These are phyloP conservation scores for Brenthis hecate DNA, from an alignment of 2,888 invertebrate genomes.

Conservation along the genomic window DNA sequence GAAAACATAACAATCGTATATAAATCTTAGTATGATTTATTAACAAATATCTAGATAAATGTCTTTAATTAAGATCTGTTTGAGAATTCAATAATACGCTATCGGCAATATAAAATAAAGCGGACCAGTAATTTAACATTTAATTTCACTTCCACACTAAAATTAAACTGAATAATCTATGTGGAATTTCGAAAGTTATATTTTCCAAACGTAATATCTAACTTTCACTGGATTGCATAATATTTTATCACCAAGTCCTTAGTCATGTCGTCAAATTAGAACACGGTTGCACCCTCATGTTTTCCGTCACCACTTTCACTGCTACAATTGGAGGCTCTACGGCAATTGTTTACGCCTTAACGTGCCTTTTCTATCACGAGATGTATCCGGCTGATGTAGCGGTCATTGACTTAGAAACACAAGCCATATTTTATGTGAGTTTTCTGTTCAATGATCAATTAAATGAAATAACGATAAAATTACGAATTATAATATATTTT, in stretches of 20 bases:
- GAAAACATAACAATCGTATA: too few relatives aligned
- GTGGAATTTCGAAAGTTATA: constrained; percentile 44
- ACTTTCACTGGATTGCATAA: constrained; percentile 33
- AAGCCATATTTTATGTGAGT: constrained; percentile 5
- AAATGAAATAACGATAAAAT: constrained; percentile 4
- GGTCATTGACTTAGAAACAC: constrained; percentile 57
- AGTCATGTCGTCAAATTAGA: constrained; percentile 12
- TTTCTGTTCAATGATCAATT: background rate
- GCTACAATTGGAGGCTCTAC: constrained; percentile 50
- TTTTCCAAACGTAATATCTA: constrained; percentile 33
- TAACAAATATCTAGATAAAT: background rate
- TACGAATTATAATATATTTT: background rate
- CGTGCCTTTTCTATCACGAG: constrained; percentile 59
- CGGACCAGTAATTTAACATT: constrained; percentile 33
- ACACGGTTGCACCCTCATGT: constrained; percentile 32
- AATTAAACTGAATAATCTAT: constrained; percentile 41
- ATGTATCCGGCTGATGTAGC: constrained; percentile 68
- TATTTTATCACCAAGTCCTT: constrained; percentile 19
- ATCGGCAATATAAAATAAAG: constrained; percentile 28
- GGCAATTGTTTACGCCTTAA: constrained; percentile 57
- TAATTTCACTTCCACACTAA: constrained; percentile 38
- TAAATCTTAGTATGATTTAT: background rate
- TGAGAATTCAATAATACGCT: constrained; percentile 20
- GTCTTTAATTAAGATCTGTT: background rate
- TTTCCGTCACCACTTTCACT: constrained; percentile 56